Conservation (phyloP, 2,888 invertebrate genomes). For the Stegophylla sp. region DNA sequence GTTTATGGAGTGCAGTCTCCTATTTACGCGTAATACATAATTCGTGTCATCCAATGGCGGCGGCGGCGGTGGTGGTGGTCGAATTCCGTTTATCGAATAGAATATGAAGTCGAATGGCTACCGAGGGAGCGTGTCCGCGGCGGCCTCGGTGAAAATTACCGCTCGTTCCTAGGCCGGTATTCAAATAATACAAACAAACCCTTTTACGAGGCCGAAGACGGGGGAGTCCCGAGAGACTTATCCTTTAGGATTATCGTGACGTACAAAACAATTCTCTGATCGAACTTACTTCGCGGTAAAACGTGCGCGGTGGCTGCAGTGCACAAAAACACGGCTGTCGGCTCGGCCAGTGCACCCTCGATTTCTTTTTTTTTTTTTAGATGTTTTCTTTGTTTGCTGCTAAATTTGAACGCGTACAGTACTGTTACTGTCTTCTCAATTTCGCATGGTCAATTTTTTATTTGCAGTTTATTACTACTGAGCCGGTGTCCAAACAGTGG, state of each 20-base stretch:
- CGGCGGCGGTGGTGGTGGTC: too few relatives aligned
- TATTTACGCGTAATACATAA: too few relatives aligned
- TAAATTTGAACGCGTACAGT: too few relatives aligned
- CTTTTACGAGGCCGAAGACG: not conserved
- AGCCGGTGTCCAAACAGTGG: too few relatives aligned
- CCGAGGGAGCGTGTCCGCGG: slow-evolving; percentile 11
- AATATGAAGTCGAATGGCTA: slow-evolving; percentile 47
- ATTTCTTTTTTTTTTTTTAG: not conserved
- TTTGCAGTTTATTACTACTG: too few relatives aligned
- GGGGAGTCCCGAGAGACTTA: slow-evolving; percentile 35
- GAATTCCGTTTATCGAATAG: slow-evolving; percentile 44
- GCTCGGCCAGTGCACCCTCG: too few relatives aligned
- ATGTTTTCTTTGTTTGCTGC: too few relatives aligned
- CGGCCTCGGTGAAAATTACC: not conserved
- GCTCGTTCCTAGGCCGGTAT: not conserved
- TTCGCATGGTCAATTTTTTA: too few relatives aligned
- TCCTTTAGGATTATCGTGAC: slow-evolving; percentile 36
- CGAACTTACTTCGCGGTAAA: not conserved
- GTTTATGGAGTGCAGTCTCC: not conserved
- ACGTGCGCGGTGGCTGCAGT: too few relatives aligned
- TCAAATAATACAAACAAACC: not conserved
- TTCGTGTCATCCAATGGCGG: not conserved
- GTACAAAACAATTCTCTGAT: not conserved
- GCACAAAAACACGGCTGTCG: too few relatives aligned
- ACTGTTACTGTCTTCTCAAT: too few relatives aligned